These are phyloP conservation scores for Chelonia mydas DNA, from an alignment of 2,797 vertebrate species.

Conservation along the genomic window DNA sequence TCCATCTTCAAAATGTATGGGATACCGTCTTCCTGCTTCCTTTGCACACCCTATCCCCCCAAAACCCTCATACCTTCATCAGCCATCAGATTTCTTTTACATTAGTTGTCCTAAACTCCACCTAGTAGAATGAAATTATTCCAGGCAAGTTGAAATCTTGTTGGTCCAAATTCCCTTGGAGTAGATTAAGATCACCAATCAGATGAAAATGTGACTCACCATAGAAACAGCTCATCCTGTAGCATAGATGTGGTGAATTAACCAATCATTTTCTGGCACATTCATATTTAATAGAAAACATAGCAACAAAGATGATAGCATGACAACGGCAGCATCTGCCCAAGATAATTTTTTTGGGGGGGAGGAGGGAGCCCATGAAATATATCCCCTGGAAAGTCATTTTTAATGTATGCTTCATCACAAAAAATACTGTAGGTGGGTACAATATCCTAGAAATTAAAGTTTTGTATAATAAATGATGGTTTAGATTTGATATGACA, in stretches of 20 bases:
- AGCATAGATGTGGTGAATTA: conserved; percentile 12
- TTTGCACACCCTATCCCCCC: neutral
- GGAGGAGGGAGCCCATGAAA: neutral
- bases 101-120: neutral
- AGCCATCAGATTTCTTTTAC: neutral
- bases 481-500: conserved; percentile 67
- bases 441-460: conserved; percentile 62
- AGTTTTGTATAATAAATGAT: conserved; percentile 59
- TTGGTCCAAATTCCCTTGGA: neutral
- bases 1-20: neutral
- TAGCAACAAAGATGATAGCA: conserved; percentile 51
- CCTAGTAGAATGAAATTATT: neutral
- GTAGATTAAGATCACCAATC: neutral
- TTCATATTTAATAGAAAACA: neutral
- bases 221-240: conserved; percentile 54
- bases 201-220: conserved; percentile 25
- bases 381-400: conserved; percentile 46
- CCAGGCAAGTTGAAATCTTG: neutral
- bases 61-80: neutral
- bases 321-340: conserved; percentile 54
- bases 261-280: conserved; percentile 11
- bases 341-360: neutral
- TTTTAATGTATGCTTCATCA: conserved; percentile 43
- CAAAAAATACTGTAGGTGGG: conserved; percentile 28
- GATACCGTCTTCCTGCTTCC: neutral